phyloP scores from a whole-genome alignment of 2,797 vertebrate species.

The Hoplostethus atlanticus region DNA sequence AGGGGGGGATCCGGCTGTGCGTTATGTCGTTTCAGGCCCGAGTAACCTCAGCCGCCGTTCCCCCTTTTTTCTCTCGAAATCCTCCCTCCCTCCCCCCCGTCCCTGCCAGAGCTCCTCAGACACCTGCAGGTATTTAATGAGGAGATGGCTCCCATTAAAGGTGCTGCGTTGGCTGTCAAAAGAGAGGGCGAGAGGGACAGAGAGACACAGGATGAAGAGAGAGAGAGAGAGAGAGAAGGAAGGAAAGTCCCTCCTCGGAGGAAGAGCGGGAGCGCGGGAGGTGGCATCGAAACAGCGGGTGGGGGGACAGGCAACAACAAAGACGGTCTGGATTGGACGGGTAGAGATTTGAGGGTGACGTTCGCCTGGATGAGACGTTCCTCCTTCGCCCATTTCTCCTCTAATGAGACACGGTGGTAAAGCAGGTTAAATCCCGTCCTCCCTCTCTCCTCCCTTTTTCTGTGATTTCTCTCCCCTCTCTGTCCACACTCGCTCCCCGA shows the following conservation, averaged over 20 bases:
- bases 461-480: not conserved
- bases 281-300: not conserved
- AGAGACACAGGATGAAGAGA: too few species aligned
- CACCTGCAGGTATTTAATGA: slow-evolving; percentile 83
- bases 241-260: slow-evolving; percentile 21
- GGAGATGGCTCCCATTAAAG: slow-evolving; percentile 81
- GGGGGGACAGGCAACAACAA: slow-evolving; percentile 16
- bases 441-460: slow-evolving; percentile 20
- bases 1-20: slow-evolving; percentile 49
- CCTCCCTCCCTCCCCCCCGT: slow-evolving; percentile 16
- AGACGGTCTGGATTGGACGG: slow-evolving; percentile 7
- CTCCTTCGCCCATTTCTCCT: slow-evolving; percentile 3
- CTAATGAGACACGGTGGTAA: slow-evolving; percentile 35
- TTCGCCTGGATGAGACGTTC: slow-evolving; percentile 13
- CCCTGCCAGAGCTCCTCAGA: slow-evolving; percentile 47
- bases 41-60: slow-evolving; percentile 48
- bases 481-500: slow-evolving; percentile 1
- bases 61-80: slow-evolving; percentile 16
- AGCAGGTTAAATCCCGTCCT: slow-evolving; percentile 34
- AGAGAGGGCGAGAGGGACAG: slow-evolving; percentile 35
- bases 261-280: slow-evolving; percentile 8
- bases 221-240: slow-evolving; percentile 17
- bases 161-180: slow-evolving; percentile 76
- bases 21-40: slow-evolving; percentile 56
- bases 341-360: not conserved